A percentile compares a stretch with the other conserved stretches of the same genome.
phyloP scores from a whole-genome alignment of 64 coral and sea anemone species.

The Catalaphyllia jardinei region DNA sequence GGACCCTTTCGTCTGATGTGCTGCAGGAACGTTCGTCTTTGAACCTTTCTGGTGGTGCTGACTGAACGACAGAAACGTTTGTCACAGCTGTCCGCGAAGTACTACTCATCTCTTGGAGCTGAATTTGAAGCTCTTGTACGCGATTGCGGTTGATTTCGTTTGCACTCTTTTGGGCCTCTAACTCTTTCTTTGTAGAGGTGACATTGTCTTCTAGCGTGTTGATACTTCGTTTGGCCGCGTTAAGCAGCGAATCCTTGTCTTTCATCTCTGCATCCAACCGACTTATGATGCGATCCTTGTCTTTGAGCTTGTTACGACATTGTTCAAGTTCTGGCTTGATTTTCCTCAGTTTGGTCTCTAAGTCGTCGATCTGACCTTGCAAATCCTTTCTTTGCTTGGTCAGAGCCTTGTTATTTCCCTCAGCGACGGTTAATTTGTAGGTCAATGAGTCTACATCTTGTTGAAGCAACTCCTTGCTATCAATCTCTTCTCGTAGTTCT shows the following conservation, averaged over 20 bases:
- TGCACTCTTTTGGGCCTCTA: slow-evolving; percentile 64
- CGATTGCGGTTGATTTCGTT: slow-evolving; percentile 68
- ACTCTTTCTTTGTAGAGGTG: slow-evolving; percentile 61
- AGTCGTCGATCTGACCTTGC: slow-evolving; percentile 47
- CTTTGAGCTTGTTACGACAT: slow-evolving; percentile 77
- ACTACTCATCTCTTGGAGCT: slow-evolving; percentile 56
- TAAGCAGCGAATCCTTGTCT: slow-evolving; percentile 58
- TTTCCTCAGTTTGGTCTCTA: slow-evolving; percentile 61
- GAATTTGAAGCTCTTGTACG: slow-evolving; percentile 63
- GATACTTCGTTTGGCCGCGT: slow-evolving; percentile 55
- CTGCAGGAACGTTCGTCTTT: neutral
- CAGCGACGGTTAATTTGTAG: slow-evolving; percentile 78
- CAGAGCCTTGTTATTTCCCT: slow-evolving; percentile 54
- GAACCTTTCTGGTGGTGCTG: slow-evolving; percentile 37
- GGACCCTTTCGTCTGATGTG: slow-evolving; percentile 21
- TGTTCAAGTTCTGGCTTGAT: slow-evolving; percentile 74
- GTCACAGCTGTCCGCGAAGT: neutral
- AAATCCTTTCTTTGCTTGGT: slow-evolving; percentile 69
- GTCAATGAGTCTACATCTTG: slow-evolving; percentile 56
- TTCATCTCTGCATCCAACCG: slow-evolving; percentile 63
- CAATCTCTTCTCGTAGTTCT: slow-evolving; percentile 60
- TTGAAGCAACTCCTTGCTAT: slow-evolving; percentile 62
- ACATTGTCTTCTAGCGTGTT: slow-evolving; percentile 45
- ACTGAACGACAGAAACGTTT: slow-evolving; percentile 9
- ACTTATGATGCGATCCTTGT: slow-evolving; percentile 71